Percentiles rank a stretch among this genome's conserved stretches.
These are phyloP conservation scores for Papilio helenus DNA, from an alignment of 1,140 invertebrate genomes.

Conservation along the genomic window DNA sequence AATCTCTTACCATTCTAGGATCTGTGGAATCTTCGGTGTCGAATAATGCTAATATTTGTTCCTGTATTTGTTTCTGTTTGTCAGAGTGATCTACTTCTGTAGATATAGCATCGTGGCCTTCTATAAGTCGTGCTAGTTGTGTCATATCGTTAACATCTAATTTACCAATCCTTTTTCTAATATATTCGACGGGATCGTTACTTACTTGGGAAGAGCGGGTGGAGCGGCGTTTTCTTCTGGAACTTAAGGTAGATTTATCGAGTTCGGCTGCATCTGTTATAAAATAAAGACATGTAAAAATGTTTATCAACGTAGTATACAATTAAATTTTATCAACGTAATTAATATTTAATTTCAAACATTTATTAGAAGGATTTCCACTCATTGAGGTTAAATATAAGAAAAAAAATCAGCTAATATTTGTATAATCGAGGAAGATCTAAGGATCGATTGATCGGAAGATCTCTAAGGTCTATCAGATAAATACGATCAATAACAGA, in stretches of 20 bases:
- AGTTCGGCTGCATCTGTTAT: conserved; percentile 62
- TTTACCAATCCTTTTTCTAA: conserved; percentile 71
- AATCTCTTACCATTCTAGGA: conserved; percentile 59
- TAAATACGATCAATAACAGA: not conserved
- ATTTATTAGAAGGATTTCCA: not conserved
- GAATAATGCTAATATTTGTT: conserved; percentile 69
- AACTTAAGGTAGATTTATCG: conserved; percentile 71
- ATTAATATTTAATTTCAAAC: not conserved
- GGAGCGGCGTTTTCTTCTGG: conserved; percentile 66
- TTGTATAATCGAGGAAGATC: conserved; percentile 34
- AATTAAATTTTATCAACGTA: not conserved
- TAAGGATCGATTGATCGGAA: not conserved
- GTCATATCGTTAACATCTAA: conserved; percentile 72
- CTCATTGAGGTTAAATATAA: not conserved
- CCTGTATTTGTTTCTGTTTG: conserved; percentile 67
- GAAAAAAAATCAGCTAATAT: not conserved
- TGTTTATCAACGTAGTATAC: no score
- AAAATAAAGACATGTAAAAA: conserved; percentile 17
- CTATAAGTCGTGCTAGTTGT: conserved; percentile 67
- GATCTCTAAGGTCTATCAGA: not conserved
- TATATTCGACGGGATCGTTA: conserved; percentile 71
- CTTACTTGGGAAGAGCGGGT: conserved; percentile 73
- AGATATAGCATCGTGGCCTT: conserved; percentile 60
- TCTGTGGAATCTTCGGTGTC: conserved; percentile 71
- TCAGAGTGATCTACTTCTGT: conserved; percentile 50